Evolutionary conservation across 2,888 invertebrate species (phyloP).

Genomic region (Pyrocoelia pectoralis): DNA sequence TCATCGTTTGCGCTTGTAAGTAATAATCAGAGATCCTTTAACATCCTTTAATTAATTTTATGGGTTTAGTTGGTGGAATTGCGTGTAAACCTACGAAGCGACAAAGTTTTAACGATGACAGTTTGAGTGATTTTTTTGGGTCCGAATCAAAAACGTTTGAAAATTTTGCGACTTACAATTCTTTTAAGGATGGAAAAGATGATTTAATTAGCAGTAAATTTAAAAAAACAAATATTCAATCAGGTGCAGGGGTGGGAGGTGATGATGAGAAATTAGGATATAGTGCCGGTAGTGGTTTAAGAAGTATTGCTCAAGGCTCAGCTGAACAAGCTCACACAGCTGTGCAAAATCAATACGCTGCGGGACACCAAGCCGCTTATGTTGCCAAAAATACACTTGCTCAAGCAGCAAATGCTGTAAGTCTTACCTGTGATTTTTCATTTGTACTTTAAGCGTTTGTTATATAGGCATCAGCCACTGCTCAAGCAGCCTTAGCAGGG

Average conservation of each 20-base stretch:
- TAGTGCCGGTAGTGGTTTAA: conserved; percentile 75
- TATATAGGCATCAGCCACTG: conserved; percentile 73
- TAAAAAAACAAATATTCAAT: conserved; percentile 18
- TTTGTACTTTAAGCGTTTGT: too few species aligned
- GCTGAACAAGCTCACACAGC: conserved; percentile 80
- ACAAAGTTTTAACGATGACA: conserved; percentile 31
- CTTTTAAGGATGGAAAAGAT: conserved; percentile 18
- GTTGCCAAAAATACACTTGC: conserved; percentile 80
- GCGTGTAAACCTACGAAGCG: conserved; percentile 23
- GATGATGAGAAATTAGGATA: conserved; percentile 63
- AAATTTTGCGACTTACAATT: conserved; percentile 22
- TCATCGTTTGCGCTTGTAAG: conserved; percentile 38
- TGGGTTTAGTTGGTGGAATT: conserved; percentile 17
- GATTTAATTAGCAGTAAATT: conserved; percentile 1
- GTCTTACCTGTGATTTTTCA: too few species aligned
- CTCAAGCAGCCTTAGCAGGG: conserved; percentile 71
- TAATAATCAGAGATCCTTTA: too few species aligned
- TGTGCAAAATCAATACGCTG: conserved; percentile 75
- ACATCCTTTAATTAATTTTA: background rate
- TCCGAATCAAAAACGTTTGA: conserved; percentile 42
- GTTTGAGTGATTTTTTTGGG: conserved; percentile 38
- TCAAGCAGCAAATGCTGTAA: conserved; percentile 71
- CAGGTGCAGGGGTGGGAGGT: conserved; percentile 33
- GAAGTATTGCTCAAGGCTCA: conserved; percentile 75
- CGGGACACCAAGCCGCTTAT: conserved; percentile 80